Conservation (phyloP, 2,113 vertebrate species). For the Lepus timidus region DNA sequence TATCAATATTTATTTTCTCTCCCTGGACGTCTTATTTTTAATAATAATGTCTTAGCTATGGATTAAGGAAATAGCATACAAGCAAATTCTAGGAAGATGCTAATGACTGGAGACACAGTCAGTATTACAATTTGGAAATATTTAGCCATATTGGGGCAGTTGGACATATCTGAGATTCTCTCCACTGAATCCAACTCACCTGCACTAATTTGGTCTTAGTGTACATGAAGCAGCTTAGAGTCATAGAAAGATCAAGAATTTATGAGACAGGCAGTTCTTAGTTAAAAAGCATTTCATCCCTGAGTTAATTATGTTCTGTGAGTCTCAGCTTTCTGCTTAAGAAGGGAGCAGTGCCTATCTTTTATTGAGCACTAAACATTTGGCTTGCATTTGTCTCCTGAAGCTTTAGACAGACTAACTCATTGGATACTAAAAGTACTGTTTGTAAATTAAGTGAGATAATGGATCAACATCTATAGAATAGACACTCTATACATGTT, state of each 20-base stretch:
- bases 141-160: not conserved
- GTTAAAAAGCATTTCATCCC: not conserved
- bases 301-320: not conserved
- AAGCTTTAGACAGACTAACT: not conserved
- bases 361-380: not conserved
- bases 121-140: not conserved
- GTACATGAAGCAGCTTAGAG: not conserved
- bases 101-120: not conserved
- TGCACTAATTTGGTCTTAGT: not conserved
- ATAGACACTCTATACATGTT: not conserved
- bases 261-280: not conserved
- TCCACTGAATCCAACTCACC: not conserved
- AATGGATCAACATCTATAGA: not conserved
- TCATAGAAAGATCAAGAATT: not conserved
- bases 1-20: slow-evolving; percentile 54
- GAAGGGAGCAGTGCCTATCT: not conserved
- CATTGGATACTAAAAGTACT: not conserved
- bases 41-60: not conserved
- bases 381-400: not conserved
- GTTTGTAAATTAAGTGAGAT: slow-evolving; percentile 38
- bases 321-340: not conserved
- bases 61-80: slow-evolving; percentile 8
- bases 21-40: slow-evolving; percentile 13
- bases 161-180: not conserved
- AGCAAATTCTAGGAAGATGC: slow-evolving; percentile 10